Conservation (phyloP, 2,113 vertebrate genomes). For the Myodes glareolus region DNA sequence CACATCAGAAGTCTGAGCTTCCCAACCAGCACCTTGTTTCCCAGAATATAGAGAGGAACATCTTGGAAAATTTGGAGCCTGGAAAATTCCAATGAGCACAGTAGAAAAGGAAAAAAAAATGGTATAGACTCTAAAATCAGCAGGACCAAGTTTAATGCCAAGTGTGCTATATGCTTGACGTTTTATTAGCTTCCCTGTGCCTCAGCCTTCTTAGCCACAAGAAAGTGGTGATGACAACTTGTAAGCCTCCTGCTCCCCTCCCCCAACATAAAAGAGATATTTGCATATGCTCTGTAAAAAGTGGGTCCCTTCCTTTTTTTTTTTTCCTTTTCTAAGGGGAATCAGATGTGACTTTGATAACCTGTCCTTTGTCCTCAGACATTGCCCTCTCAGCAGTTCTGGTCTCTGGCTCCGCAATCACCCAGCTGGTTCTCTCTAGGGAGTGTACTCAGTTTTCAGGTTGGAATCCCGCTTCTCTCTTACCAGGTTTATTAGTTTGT, state of each 20-base stretch:
- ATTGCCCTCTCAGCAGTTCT: not conserved
- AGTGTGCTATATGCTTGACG: not conserved
- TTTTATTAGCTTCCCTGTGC: not conserved
- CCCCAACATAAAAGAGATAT: not conserved
- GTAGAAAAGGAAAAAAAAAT: not conserved
- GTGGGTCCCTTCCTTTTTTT: not conserved
- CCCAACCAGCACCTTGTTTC: not conserved
- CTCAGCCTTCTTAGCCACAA: not conserved
- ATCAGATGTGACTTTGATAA: not conserved
- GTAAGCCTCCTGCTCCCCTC: not conserved
- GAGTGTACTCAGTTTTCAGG: not conserved
- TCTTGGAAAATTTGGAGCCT: not conserved
- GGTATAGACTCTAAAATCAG: not conserved
- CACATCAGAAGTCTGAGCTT: not conserved
- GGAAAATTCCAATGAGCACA: not conserved
- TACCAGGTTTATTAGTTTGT: not conserved
- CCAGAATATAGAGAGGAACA: constrained; percentile 35
- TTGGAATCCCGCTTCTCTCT: not conserved
- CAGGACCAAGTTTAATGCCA: not conserved
- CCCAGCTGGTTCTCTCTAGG: too few species aligned
- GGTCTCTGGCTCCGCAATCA: not conserved
- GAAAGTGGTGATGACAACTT: not conserved
- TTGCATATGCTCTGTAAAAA: not conserved
- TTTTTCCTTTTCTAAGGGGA: not conserved
- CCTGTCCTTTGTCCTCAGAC: not conserved